Conservation (phyloP, 2,113 vertebrate genomes). For the Cervus canadensis region DNA sequence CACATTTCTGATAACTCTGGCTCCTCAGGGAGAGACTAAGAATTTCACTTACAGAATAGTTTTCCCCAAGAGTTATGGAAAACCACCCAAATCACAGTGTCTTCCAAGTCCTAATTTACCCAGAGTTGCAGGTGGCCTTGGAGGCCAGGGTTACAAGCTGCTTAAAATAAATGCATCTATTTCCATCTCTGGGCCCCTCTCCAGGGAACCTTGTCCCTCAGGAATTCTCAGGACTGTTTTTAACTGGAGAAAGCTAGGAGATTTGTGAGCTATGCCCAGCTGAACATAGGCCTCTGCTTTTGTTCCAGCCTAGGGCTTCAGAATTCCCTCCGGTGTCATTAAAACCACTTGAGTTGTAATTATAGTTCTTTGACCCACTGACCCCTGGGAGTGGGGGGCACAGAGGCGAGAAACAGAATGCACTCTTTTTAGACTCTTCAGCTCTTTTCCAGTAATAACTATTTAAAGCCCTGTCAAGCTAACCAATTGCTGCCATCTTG, state of each 20-base stretch:
- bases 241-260: conserved; percentile 46
- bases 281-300: conserved; percentile 34
- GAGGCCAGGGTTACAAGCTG: conserved; percentile 16
- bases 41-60: background rate
- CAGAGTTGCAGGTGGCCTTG: background rate
- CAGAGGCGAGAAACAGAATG: conserved; percentile 22
- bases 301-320: conserved; percentile 28
- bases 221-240: conserved; percentile 65
- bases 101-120: conserved; percentile 38
- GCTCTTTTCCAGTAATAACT: conserved; percentile 30
- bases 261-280: conserved; percentile 59
- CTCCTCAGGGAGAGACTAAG: background rate
- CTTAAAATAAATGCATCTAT: conserved; percentile 76
- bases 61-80: background rate
- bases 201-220: conserved; percentile 46
- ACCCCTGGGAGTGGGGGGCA: background rate
- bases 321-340: conserved; percentile 59
- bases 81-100: background rate
- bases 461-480: conserved; percentile 55
- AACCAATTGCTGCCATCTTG: conserved; percentile 29
- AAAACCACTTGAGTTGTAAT: conserved; percentile 66
- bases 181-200: conserved; percentile 61
- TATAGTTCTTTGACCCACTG: conserved; percentile 62
- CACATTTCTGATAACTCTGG: background rate
- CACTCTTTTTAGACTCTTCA: conserved; percentile 46